Conservation (phyloP, 2,113 vertebrate species). For the Pelusios castaneus region DNA sequence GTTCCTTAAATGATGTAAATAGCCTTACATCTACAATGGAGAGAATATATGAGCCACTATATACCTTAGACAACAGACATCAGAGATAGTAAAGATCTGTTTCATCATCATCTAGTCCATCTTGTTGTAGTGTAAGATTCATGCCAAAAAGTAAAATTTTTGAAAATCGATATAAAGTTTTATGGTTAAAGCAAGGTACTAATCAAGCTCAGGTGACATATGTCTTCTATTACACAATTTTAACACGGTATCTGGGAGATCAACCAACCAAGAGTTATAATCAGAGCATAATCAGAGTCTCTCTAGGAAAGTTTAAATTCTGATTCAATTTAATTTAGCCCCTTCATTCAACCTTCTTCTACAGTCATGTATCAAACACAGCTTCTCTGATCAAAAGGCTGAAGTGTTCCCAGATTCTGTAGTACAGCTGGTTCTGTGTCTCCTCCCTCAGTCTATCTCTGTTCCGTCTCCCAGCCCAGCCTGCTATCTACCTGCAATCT, state of each 20-base stretch:
- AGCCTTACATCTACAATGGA: background rate
- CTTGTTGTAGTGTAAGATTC: background rate
- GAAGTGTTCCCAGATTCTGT: background rate
- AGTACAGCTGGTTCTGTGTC: background rate
- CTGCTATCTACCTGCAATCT: background rate
- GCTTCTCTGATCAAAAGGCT: background rate
- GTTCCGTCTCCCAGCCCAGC: background rate
- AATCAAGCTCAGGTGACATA: background rate
- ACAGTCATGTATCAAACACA: background rate
- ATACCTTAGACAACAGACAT: background rate
- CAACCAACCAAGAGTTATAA: background rate
- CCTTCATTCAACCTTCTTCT: background rate
- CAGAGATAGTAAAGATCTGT: background rate
- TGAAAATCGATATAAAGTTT: background rate
- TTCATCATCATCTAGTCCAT: background rate
- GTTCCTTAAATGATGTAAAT: background rate
- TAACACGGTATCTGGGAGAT: background rate
- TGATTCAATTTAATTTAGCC: background rate
- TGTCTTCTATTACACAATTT: background rate
- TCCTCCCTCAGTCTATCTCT: background rate
- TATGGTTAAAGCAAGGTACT: constrained; percentile 10
- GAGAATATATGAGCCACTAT: background rate
- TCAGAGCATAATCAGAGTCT: background rate
- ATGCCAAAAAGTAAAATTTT: background rate
- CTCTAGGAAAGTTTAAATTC: background rate